These are phyloP conservation scores for Alectoris magna DNA, from an alignment of 2,797 vertebrate species.

Conservation along the genomic window DNA sequence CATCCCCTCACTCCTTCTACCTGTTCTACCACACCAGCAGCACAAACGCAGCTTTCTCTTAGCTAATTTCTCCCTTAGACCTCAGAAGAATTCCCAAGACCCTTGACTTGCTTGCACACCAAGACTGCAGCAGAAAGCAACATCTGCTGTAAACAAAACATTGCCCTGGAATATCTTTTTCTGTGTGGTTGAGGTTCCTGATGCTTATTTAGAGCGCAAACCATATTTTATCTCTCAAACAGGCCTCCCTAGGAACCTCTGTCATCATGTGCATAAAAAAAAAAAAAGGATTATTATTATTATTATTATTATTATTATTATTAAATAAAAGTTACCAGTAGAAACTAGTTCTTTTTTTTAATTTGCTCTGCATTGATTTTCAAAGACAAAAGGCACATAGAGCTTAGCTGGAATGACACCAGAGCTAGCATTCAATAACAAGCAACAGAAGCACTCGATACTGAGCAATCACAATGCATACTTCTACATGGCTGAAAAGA, in stretches of 20 bases:
- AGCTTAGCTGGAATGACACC: constrained; percentile 71
- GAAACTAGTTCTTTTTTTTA: constrained; percentile 45
- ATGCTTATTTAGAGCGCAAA: constrained; percentile 54
- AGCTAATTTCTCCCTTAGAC: neutral
- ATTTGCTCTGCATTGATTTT: constrained; percentile 73
- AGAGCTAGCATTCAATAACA: constrained; percentile 58
- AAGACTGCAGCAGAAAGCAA: neutral
- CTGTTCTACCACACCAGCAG: neutral
- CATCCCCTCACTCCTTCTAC: neutral
- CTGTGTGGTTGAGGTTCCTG: neutral
- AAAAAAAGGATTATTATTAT: neutral
- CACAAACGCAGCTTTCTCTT: neutral
- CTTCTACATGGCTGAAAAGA: constrained; percentile 35
- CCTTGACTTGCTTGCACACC: neutral
- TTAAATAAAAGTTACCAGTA: constrained; percentile 40
- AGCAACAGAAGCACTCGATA: constrained; percentile 45
- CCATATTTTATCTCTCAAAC: neutral
- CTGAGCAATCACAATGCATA: constrained; percentile 24
- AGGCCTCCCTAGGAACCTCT: constrained; percentile 6
- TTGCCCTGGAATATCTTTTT: neutral
- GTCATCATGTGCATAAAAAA: constrained; percentile 46
- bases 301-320: neutral
- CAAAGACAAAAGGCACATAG: constrained; percentile 68
- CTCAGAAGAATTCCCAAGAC: constrained; percentile 10
- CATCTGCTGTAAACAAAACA: constrained; percentile 41